Evolutionary conservation across 2,888 invertebrate species (phyloP).

Genomic region (Trisateles emortualis): DNA sequence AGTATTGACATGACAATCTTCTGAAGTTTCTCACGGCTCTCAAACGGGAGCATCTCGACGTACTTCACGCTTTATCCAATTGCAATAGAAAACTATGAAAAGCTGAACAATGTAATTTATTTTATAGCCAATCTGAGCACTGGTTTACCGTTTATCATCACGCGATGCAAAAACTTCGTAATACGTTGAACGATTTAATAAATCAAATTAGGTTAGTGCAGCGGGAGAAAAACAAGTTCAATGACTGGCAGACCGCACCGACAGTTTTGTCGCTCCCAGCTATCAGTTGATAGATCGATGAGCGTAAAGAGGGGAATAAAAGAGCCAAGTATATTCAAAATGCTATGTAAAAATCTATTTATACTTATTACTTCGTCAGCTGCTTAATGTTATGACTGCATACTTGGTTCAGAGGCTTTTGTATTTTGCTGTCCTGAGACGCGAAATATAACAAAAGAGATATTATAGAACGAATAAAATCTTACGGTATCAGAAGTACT

Average conservation of each 20-base stretch:
- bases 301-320: conserved; percentile 9
- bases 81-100: conserved; percentile 25
- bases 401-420: too few relatives aligned
- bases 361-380: too few relatives aligned
- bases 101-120: conserved; percentile 19
- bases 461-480: too few relatives aligned
- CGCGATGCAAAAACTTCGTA: conserved; percentile 19
- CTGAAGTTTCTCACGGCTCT: conserved; percentile 47
- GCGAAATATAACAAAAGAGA: too few relatives aligned
- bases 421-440: too few relatives aligned
- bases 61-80: conserved; percentile 31
- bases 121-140: conserved; percentile 13
- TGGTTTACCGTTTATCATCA: conserved; percentile 13
- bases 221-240: conserved; percentile 33
- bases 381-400: too few relatives aligned
- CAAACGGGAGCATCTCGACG: conserved; percentile 37
- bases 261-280: conserved; percentile 26
- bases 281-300: conserved; percentile 24
- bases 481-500: too few relatives aligned
- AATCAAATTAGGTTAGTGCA: conserved; percentile 29
- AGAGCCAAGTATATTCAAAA: neutral
- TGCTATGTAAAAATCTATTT: too few relatives aligned
- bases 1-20: conserved; percentile 59
- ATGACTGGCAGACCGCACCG: conserved; percentile 34
- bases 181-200: conserved; percentile 29